Percentiles rank a stretch among this genome's conserved stretches.
phyloP scores from a whole-genome alignment of 2,888 invertebrate species.

The Eupithecia tripunctaria region DNA sequence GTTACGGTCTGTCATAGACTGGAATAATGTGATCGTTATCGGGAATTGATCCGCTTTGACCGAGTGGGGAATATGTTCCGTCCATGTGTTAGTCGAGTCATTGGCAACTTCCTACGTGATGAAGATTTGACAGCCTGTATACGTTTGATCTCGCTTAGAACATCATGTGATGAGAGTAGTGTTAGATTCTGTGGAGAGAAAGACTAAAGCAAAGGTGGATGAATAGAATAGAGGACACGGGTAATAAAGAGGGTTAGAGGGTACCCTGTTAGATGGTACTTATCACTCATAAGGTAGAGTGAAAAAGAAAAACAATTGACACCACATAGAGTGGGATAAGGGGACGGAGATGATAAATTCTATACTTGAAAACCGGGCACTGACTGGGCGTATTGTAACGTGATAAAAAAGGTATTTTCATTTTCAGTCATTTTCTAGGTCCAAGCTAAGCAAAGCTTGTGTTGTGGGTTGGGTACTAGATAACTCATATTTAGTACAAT shows the following conservation, averaged over 20 bases:
- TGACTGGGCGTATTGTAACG: no score
- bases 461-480: no score
- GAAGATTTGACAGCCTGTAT: background rate
- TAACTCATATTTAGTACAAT: no score
- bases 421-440: no score
- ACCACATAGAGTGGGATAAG: no score
- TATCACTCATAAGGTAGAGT: background rate
- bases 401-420: no score
- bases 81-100: background rate
- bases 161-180: background rate
- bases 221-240: background rate
- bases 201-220: background rate
- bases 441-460: no score
- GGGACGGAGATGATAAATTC: background rate
- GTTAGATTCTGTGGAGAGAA: background rate
- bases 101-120: background rate
- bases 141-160: no score
- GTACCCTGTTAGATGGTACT: background rate
- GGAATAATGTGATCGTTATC: constrained; percentile 28
- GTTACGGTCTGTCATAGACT: constrained; percentile 33
- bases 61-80: background rate
- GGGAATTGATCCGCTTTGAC: constrained; percentile 8
- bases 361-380: background rate
- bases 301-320: background rate
- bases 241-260: no score